Evolutionary conservation across 2,113 vertebrate genomes (phyloP).

Genomic region (Chloebia gouldiae): DNA sequence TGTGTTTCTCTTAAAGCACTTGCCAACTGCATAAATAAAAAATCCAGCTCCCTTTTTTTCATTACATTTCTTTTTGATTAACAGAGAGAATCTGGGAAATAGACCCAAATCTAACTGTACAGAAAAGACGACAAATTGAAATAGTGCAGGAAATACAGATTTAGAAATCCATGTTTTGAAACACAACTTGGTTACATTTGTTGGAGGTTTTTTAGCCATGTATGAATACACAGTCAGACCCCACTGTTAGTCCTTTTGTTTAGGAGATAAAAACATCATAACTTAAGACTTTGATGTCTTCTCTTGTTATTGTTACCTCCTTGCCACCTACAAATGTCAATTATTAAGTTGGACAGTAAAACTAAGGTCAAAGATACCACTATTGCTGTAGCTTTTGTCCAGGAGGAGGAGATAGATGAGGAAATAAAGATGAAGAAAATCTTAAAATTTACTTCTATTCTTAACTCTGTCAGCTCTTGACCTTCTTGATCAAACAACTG

Average conservation of each 20-base stretch:
- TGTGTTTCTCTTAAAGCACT: background rate
- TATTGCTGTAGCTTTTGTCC: background rate
- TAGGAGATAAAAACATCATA: background rate
- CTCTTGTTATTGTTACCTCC: background rate
- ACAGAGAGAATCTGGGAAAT: background rate
- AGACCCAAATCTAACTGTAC: background rate
- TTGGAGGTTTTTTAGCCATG: accelerated
- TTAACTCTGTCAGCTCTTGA: background rate
- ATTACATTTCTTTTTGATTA: background rate
- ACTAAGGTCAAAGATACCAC: background rate
- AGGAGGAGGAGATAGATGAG: background rate
- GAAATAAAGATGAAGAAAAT: background rate
- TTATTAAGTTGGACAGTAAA: background rate
- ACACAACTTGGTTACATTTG: background rate
- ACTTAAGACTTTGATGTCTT: background rate
- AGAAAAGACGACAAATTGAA: background rate
- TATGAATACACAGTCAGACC: background rate
- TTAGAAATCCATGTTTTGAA: background rate
- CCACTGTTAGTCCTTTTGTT: background rate
- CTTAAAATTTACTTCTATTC: background rate
- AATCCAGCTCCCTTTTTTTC: background rate
- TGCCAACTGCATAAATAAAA: background rate
- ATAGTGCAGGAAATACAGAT: background rate
- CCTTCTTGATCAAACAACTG: background rate
- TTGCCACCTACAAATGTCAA: background rate